A percentile compares a stretch with the other conserved stretches of the same genome.
Conservation (phyloP, 2,888 invertebrate species). For the Drosophila kokeensis region DNA sequence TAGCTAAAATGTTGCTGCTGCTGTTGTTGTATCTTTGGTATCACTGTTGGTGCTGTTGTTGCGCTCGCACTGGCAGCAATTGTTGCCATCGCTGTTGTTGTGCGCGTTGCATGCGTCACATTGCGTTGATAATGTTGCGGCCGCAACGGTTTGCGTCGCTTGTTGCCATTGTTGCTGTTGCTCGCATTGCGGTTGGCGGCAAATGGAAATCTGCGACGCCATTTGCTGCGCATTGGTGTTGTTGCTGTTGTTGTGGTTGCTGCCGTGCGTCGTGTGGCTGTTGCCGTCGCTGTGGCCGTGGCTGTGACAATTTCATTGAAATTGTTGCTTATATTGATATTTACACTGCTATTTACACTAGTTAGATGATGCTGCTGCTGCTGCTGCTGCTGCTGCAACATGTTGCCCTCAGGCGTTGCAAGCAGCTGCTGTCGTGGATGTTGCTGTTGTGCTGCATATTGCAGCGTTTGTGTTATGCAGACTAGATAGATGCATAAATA, state of each 20-base stretch:
- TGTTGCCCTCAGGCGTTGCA: constrained; percentile 62
- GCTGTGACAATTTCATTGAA: constrained; percentile 77
- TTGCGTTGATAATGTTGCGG: constrained; percentile 66
- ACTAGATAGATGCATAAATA: constrained; percentile 68
- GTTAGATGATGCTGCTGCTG: constrained; percentile 49
- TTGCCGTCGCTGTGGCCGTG: constrained; percentile 46
- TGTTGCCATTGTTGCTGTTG: constrained; percentile 64
- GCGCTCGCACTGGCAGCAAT: constrained; percentile 54
- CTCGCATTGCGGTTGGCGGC: constrained; percentile 44
- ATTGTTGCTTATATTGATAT: constrained; percentile 74
- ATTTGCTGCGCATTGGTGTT: constrained; percentile 68
- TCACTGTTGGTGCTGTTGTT: constrained; percentile 53
- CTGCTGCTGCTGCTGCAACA: constrained; percentile 66
- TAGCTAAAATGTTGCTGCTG: constrained; percentile 64
- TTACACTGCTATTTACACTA: constrained; percentile 81
- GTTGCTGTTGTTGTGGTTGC: constrained; percentile 39
- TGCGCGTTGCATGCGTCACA: constrained; percentile 75
- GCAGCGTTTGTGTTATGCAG: constrained; percentile 68
- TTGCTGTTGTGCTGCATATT: constrained; percentile 48
- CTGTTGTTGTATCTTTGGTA: constrained; percentile 56
- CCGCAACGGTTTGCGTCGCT: constrained; percentile 68
- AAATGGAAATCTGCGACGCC: constrained; percentile 71
- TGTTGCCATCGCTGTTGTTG: constrained; percentile 63
- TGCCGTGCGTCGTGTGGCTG: constrained; percentile 38
- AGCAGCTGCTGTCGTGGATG: constrained; percentile 44